Conservation (phyloP, 2,113 vertebrate genomes). For the Chaetorhynchus papuensis region DNA sequence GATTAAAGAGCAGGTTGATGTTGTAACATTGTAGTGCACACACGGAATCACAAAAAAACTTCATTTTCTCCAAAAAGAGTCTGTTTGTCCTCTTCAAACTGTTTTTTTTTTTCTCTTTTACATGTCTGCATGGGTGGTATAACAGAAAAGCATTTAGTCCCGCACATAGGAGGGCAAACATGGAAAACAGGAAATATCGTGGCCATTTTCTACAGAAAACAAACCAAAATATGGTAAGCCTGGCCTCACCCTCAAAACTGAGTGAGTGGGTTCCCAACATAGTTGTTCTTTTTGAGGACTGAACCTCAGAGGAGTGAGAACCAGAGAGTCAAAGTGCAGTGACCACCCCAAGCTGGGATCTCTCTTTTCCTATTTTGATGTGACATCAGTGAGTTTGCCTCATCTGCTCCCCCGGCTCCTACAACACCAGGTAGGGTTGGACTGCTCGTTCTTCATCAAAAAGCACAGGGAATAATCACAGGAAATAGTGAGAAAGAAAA, state of each 20-base stretch:
- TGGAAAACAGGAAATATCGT: neutral
- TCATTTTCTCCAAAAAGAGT: neutral
- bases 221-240: neutral
- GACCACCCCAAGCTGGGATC: neutral
- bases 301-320: neutral
- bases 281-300: neutral
- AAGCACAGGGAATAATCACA: neutral
- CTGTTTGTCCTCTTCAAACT: neutral
- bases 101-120: neutral
- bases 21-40: neutral
- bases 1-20: neutral
- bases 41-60: accelerated
- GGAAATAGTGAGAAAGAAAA: neutral
- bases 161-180: neutral
- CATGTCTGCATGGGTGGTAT: accelerated
- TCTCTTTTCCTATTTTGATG: neutral
- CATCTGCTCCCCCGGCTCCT: neutral
- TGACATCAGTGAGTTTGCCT: neutral
- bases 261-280: neutral
- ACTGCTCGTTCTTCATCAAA: neutral
- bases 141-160: neutral
- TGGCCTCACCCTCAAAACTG: neutral
- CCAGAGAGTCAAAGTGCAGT: neutral
- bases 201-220: neutral
- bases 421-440: neutral